phyloP scores from a whole-genome alignment of 2,113 vertebrate species.

The Genyomyrus donnyi region DNA sequence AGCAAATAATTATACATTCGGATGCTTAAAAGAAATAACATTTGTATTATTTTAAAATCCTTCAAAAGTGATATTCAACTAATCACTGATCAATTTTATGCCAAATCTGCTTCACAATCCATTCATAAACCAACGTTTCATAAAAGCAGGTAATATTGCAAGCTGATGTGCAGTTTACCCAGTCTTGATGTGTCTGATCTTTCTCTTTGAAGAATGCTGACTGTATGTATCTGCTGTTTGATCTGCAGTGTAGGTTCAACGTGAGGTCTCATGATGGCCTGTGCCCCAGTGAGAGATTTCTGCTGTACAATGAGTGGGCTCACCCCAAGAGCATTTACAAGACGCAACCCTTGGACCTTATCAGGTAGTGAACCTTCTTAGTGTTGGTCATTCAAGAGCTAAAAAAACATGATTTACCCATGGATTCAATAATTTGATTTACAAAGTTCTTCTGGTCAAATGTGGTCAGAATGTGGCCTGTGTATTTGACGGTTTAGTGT shows the following conservation, averaged over 20 bases:
- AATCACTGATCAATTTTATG: not conserved
- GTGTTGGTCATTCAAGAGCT: not conserved
- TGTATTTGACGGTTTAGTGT: not conserved
- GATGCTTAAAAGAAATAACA: not conserved
- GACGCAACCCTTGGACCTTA: conserved; percentile 80
- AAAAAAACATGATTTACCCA: not conserved
- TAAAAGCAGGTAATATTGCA: not conserved
- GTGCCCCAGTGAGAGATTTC: conserved; percentile 73
- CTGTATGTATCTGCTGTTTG: conserved; percentile 20
- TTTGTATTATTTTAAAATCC: not conserved
- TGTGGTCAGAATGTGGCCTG: not conserved
- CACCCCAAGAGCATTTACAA: conserved; percentile 86
- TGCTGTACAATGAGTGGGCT: conserved; percentile 83
- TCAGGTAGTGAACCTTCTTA: conserved; percentile 61
- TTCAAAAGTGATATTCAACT: not conserved
- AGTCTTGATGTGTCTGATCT: not conserved
- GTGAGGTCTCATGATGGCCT: conserved; percentile 57
- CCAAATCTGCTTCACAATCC: not conserved
- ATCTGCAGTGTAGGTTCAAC: conserved; percentile 69
- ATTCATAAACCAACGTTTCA: not conserved
- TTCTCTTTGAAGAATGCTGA: not conserved
- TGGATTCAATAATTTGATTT: not conserved
- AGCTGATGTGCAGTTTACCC: not conserved
- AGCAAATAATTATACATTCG: not conserved
- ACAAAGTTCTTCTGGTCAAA: not conserved